Conservation (phyloP, 2,888 invertebrate species). For the Andrena praecox region DNA sequence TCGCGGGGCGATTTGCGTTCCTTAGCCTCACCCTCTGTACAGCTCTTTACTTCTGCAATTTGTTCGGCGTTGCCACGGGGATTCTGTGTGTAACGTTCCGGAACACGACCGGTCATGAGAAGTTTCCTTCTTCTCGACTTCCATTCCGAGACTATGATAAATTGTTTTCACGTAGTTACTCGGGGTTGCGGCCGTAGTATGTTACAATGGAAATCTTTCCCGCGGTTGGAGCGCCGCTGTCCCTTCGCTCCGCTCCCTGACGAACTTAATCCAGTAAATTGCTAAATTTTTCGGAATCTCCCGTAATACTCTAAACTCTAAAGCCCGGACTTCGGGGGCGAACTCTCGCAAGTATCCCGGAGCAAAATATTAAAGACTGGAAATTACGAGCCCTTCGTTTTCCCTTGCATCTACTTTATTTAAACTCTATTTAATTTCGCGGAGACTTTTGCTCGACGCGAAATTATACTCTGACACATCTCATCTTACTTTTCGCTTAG, state of each 20-base stretch:
- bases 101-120: constrained; percentile 59
- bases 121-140: constrained; percentile 58
- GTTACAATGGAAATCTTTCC: constrained; percentile 53
- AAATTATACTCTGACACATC: constrained; percentile 6
- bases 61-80: constrained; percentile 19
- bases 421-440: constrained; percentile 1
- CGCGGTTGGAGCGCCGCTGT: constrained; percentile 1
- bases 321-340: not conserved
- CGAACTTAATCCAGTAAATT: constrained; percentile 22
- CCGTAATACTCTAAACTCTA: not conserved
- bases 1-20: constrained; percentile 25
- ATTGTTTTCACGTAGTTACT: constrained; percentile 47
- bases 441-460: not conserved
- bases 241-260: not conserved
- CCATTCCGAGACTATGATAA: constrained; percentile 54
- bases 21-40: constrained; percentile 22
- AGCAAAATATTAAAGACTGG: not conserved
- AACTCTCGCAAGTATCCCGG: not conserved
- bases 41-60: constrained; percentile 26
- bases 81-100: constrained; percentile 46
- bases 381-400: not conserved
- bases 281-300: constrained; percentile 6
- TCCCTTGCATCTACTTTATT: not conserved
- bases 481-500: not conserved
- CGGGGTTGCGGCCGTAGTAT: not conserved